Conservation (phyloP, 2,888 invertebrate genomes). For the Eupithecia insigniata region DNA sequence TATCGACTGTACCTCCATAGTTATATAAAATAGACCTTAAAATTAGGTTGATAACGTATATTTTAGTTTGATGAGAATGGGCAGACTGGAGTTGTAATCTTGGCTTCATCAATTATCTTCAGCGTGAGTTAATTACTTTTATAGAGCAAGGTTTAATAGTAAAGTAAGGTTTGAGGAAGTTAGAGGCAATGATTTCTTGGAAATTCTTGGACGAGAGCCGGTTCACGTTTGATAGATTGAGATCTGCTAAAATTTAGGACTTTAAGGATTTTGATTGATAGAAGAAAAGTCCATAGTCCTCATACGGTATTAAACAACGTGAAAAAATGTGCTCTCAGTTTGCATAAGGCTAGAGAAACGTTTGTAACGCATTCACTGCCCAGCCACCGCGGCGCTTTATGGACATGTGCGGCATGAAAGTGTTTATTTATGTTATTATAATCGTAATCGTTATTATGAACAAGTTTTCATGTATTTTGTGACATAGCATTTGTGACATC, state of each 20-base stretch:
- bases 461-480: too few species aligned
- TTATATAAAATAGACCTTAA: slow-evolving; percentile 44
- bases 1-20: slow-evolving; percentile 49
- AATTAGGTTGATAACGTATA: slow-evolving; percentile 38
- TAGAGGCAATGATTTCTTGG: slow-evolving; percentile 58
- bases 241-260: background rate
- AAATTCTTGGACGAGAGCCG: slow-evolving; percentile 49
- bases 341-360: background rate
- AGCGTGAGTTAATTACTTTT: slow-evolving; percentile 83
- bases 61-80: slow-evolving; percentile 40
- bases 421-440: too few species aligned
- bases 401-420: too few species aligned
- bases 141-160: slow-evolving; percentile 70
- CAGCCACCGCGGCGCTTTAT: too few species aligned
- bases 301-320: background rate
- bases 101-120: slow-evolving; percentile 83
- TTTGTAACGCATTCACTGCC: too few species aligned
- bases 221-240: slow-evolving; percentile 19
- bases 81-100: slow-evolving; percentile 73
- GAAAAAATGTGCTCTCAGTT: background rate
- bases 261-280: background rate
- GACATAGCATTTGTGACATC: too few species aligned
- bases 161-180: slow-evolving; percentile 51
- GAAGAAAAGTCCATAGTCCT: background rate
- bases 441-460: background rate